phyloP scores from a whole-genome alignment of 2,888 invertebrate species.

The Cryptus viduatorius region DNA sequence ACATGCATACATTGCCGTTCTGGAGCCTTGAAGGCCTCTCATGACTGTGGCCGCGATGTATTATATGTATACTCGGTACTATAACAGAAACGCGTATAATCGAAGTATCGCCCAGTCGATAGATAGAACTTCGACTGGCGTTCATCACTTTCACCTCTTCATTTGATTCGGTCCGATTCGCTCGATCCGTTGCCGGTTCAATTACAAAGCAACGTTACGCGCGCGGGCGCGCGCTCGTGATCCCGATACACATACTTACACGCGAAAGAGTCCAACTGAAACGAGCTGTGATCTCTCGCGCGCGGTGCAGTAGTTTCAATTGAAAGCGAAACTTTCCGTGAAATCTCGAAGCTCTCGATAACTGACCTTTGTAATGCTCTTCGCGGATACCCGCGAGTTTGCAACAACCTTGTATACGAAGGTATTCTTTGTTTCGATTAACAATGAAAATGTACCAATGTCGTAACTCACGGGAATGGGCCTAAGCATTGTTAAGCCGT shows the following conservation, averaged over 20 bases:
- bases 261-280: constrained; percentile 6
- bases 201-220: constrained; percentile 46
- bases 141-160: constrained; percentile 70
- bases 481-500: constrained; percentile 26
- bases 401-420: constrained; percentile 2
- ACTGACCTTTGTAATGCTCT: constrained; percentile 17
- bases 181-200: constrained; percentile 56
- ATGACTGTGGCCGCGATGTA: constrained; percentile 20
- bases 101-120: constrained; percentile 57
- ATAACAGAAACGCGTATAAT: constrained; percentile 58
- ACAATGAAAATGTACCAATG: constrained; percentile 27
- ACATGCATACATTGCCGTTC: constrained; percentile 20
- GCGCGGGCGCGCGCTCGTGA: not conserved
- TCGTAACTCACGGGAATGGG: constrained; percentile 8
- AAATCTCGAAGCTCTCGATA: constrained; percentile 14
- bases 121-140: constrained; percentile 50
- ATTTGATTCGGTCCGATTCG: constrained; percentile 65
- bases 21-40: constrained; percentile 59
- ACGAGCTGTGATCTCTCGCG: constrained; percentile 23
- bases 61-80: constrained; percentile 45
- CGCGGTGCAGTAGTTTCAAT: constrained; percentile 23
- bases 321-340: constrained; percentile 36
- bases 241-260: not conserved
- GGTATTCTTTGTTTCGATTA: not conserved
- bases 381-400: not conserved